A percentile compares a stretch with the other conserved stretches of the same genome.
Evolutionary conservation across 1,140 invertebrate species (phyloP).

Genomic region (Rhynchophorus ferrugineus): DNA sequence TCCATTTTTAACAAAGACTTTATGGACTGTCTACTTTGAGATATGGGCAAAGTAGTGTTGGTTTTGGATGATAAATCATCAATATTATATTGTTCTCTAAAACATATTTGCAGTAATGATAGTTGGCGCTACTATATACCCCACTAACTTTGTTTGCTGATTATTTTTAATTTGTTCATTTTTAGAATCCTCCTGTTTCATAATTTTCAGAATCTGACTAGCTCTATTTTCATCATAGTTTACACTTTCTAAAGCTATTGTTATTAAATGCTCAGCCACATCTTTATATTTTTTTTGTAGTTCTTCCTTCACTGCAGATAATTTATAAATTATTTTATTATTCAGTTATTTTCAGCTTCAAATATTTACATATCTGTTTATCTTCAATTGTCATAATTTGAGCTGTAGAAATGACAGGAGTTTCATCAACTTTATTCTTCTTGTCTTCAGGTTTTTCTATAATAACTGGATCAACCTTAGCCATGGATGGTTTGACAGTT

Average conservation of each 20-base stretch:
- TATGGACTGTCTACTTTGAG: constrained; percentile 38
- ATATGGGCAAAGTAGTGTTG: constrained; percentile 25
- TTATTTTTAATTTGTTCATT: constrained; percentile 15
- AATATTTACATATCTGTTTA: constrained; percentile 60
- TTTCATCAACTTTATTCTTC: constrained; percentile 41
- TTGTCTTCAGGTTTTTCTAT: constrained; percentile 41
- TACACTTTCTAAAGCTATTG: constrained; percentile 79
- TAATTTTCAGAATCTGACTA: constrained; percentile 65
- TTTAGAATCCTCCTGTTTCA: constrained; percentile 51
- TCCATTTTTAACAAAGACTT: constrained; percentile 36
- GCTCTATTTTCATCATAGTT: constrained; percentile 75
- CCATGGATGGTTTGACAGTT: constrained; percentile 43
- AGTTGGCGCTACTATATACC: too few species aligned
- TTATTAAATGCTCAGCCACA: constrained; percentile 69
- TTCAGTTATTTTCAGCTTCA: neutral
- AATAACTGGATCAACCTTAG: constrained; percentile 38
- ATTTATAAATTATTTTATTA: too few species aligned
- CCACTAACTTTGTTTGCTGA: neutral
- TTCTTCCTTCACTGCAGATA: constrained; percentile 58
- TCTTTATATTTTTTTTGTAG: constrained; percentile 67
- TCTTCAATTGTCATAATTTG: constrained; percentile 64
- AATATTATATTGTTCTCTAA: neutral
- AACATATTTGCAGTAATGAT: too few species aligned
- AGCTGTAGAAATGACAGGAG: constrained; percentile 40
- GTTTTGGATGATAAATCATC: neutral